phyloP scores from a whole-genome alignment of 2,113 vertebrate species.

The Smithornis capensis region DNA sequence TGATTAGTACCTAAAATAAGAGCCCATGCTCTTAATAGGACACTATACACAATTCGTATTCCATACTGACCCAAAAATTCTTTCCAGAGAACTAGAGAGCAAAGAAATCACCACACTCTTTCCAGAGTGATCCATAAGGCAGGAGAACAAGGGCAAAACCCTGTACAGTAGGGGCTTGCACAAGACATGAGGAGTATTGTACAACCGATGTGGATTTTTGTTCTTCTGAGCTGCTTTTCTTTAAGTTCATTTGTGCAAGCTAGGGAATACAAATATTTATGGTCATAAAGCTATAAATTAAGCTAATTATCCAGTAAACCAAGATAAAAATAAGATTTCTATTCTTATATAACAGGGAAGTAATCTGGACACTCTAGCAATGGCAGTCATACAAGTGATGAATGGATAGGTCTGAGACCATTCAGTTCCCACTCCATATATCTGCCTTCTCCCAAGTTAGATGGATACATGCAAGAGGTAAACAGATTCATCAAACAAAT shows the following conservation, averaged over 20 bases:
- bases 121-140: background rate
- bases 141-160: background rate
- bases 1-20: background rate
- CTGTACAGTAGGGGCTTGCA: background rate
- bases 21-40: background rate
- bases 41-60: background rate
- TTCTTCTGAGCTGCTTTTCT: background rate
- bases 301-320: background rate
- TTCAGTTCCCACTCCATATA: slow-evolving; percentile 13
- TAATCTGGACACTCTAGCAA: background rate
- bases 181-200: background rate
- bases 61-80: background rate
- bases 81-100: background rate
- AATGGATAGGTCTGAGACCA: background rate
- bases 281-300: background rate
- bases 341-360: background rate
- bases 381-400: background rate
- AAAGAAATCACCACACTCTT: background rate
- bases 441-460: background rate
- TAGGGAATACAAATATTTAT: background rate
- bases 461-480: slow-evolving; percentile 8
- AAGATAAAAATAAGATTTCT: background rate
- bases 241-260: background rate
- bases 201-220: background rate
- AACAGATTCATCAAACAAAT: slow-evolving; percentile 48